These are phyloP conservation scores for Neofelis nebulosa DNA, from an alignment of 2,113 vertebrate genomes.

Conservation along the genomic window DNA sequence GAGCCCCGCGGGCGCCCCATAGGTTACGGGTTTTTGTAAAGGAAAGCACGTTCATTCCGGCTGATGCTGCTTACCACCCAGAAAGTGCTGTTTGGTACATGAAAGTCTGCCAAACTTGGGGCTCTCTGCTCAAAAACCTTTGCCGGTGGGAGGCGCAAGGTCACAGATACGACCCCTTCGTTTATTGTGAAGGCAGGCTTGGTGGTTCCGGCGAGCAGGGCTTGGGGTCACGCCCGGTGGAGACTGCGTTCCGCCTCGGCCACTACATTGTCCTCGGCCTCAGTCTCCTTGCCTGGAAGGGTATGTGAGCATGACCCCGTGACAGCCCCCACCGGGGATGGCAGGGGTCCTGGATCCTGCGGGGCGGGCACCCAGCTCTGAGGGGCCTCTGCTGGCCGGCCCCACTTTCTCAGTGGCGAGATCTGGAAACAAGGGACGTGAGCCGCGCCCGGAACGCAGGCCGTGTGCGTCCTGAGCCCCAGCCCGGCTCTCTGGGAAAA, in stretches of 20 bases:
- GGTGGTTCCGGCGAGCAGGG: accelerated
- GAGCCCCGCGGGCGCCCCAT: no score
- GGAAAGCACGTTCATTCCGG: not conserved
- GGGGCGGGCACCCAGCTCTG: not conserved
- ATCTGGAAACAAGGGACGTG: accelerated
- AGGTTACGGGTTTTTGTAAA: not conserved
- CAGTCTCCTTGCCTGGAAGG: not conserved
- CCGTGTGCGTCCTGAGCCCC: no score
- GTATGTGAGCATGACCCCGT: accelerated
- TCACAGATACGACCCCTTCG: accelerated
- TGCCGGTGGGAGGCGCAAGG: no score
- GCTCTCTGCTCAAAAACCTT: not conserved
- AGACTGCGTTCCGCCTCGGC: not conserved
- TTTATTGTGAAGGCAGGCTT: no score
- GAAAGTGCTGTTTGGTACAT: not conserved
- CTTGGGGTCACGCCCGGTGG: not conserved
- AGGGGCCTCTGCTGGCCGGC: accelerated
- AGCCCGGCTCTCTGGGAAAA: not conserved
- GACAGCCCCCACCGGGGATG: not conserved
- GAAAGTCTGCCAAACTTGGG: not conserved
- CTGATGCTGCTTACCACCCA: no score
- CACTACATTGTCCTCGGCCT: accelerated
- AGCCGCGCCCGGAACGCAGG: not conserved
- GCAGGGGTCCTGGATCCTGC: not conserved
- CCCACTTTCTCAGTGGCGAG: not conserved